phyloP scores from a whole-genome alignment of 2,888 invertebrate genomes.

The Petrolisthes manimaculis region DNA sequence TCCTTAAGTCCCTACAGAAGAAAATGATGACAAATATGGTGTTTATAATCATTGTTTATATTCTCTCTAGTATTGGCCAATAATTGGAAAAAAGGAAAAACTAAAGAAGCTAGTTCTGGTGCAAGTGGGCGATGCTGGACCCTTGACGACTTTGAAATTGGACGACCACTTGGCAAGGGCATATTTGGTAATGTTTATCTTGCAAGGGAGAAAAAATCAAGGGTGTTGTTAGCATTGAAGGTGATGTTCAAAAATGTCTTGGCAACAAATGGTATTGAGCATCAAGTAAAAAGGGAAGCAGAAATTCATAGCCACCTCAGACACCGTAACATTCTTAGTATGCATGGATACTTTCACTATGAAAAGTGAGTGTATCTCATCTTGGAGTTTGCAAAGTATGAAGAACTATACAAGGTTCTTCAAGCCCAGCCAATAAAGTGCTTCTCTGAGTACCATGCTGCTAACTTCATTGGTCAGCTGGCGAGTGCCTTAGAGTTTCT shows the following conservation, averaged over 20 bases:
- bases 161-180: conserved; percentile 91
- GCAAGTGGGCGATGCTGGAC: conserved; percentile 76
- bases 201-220: conserved; percentile 88
- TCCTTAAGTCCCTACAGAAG: no score
- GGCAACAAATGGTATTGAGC: conserved; percentile 86
- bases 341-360: conserved; percentile 92
- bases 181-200: conserved; percentile 98
- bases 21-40: no score
- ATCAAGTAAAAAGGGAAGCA: conserved; percentile 95
- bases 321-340: conserved; percentile 87
- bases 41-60: no score
- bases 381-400: conserved; percentile 87
- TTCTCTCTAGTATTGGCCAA: no score
- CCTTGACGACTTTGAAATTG: conserved; percentile 91
- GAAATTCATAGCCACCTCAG: conserved; percentile 96
- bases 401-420: conserved; percentile 86
- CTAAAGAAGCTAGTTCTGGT: no score
- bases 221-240: conserved; percentile 72
- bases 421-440: conserved; percentile 77
- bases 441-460: conserved; percentile 83
- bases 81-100: no score
- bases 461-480: conserved; percentile 80
- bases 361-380: conserved; percentile 87
- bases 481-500: conserved; percentile 85
- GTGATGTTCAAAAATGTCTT: conserved; percentile 93